Conservation (phyloP, 2,888 invertebrate species). For the Troides helena region DNA sequence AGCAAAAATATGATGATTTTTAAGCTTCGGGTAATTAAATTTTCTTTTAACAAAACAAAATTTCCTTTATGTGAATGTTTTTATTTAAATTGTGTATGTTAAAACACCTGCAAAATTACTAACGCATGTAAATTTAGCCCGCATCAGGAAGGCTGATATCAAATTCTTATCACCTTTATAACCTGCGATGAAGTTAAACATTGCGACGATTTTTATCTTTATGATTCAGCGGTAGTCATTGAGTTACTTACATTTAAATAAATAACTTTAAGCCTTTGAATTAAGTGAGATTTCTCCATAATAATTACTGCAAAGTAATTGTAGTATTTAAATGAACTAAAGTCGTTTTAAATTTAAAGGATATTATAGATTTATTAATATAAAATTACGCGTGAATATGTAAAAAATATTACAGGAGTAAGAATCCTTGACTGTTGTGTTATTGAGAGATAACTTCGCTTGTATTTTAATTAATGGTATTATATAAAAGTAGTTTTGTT, state of each 20-base stretch:
- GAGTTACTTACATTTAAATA: conserved; percentile 8
- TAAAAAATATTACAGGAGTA: too few relatives aligned
- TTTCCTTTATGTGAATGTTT: not conserved
- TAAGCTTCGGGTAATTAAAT: not conserved
- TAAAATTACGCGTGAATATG: too few relatives aligned
- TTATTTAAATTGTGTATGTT: not conserved
- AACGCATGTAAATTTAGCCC: not conserved
- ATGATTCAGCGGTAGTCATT: conserved; percentile 2
- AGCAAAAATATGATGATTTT: too few relatives aligned
- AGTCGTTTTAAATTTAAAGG: too few relatives aligned
- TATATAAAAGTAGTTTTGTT: not conserved
- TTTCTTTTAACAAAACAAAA: not conserved
- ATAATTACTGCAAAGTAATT: not conserved
- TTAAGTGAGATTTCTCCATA: not conserved
- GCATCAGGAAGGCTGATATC: not conserved
- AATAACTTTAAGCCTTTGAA: conserved; percentile 6
- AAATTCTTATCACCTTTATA: conserved; percentile 3
- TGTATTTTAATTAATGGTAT: not conserved
- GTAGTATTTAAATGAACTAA: too few relatives aligned
- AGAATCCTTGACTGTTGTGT: too few relatives aligned
- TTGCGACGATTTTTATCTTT: conserved; percentile 11
- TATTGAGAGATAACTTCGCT: too few relatives aligned
- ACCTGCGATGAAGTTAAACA: conserved; percentile 1
- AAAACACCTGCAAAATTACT: not conserved
- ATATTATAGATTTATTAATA: too few relatives aligned